Evolutionary conservation across 2,797 vertebrate genomes (phyloP).

Genomic region (Gambelia wislizenii): DNA sequence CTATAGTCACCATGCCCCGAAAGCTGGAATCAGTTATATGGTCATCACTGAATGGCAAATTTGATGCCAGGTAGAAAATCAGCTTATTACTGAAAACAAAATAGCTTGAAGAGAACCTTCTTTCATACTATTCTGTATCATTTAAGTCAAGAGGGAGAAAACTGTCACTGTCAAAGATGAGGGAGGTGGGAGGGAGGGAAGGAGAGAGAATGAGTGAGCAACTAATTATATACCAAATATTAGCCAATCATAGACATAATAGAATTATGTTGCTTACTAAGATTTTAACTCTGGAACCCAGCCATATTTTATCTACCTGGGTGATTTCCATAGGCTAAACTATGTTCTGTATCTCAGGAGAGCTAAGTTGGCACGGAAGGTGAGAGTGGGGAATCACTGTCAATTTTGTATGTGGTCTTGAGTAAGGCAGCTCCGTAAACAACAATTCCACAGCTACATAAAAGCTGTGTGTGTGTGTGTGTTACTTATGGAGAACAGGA

Average conservation of each 20-base stretch:
- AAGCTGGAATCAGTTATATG: slow-evolving; percentile 9
- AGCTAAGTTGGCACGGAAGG: neutral
- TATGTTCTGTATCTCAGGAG: neutral
- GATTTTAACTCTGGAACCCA: neutral
- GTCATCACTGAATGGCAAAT: slow-evolving; percentile 11
- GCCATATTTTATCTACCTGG: neutral
- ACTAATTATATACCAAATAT: neutral
- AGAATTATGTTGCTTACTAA: neutral
- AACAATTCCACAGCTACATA: neutral
- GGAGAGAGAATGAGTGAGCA: too few species aligned
- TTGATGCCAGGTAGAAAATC: neutral
- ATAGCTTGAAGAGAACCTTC: neutral
- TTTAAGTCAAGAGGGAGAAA: neutral
- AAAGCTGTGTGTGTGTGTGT: too few species aligned
- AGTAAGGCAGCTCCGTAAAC: neutral
- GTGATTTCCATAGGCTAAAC: neutral
- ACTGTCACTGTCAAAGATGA: neutral
- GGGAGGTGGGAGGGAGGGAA: neutral
- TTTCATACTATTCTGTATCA: neutral
- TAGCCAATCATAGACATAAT: neutral
- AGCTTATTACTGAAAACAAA: slow-evolving; percentile 12
- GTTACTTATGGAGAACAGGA: neutral
- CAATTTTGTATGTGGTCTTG: neutral
- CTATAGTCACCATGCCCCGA: neutral
- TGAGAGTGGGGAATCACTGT: too few species aligned